Base-by-base conservation (phyloP, 1,140 invertebrate species). In the Magallana gigas region DNA sequence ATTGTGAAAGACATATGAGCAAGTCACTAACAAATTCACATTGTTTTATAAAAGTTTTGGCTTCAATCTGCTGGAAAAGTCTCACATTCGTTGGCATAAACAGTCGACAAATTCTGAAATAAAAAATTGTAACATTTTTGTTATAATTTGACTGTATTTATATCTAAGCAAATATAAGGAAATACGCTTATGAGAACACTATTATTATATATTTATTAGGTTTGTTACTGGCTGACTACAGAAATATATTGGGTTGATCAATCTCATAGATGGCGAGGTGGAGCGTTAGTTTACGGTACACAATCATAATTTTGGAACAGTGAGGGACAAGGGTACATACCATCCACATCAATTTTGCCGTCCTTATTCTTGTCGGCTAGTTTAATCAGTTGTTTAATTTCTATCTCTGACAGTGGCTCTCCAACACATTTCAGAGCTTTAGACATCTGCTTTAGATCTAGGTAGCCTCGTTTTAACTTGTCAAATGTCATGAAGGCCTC, bases 271-370 rank as follows among this genome's bases (percentile, higher is more conserved):
- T 23, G 23, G 23, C 23, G 23, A 23, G 23, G 23, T 1, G 23
- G 0, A 48, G 5, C 36, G 36, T 48, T 48, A 48, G 36, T 48
- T 48, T 48, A 48, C 2, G 36, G 36, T 48, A 48, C 5, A 48
- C 36, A 48, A 48, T 5, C 36, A 4, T 48, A 48, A 48, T 48
- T 48, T 48, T 48, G 36, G 36, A 2, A 5, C 5, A 48, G 0
- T 48, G 5, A 48, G 2, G 62, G 62, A 64, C 4, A 16, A 64
- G 14, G 14, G 18, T 18, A 81, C 82, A 80, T 12, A 87, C 86
- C 86, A n/a, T 87, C 68, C 16, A 84, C 64, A 87, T 87, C 86
- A 58, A 87, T 76, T 23, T 76, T 58, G n/a, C 86, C 82, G 36
- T 84, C 83, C 11, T 81, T n/a, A 48, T 84, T 84, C 29, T 29